Conservation (phyloP, 2,888 invertebrate genomes). For the Pachycephus smyrnensis region DNA sequence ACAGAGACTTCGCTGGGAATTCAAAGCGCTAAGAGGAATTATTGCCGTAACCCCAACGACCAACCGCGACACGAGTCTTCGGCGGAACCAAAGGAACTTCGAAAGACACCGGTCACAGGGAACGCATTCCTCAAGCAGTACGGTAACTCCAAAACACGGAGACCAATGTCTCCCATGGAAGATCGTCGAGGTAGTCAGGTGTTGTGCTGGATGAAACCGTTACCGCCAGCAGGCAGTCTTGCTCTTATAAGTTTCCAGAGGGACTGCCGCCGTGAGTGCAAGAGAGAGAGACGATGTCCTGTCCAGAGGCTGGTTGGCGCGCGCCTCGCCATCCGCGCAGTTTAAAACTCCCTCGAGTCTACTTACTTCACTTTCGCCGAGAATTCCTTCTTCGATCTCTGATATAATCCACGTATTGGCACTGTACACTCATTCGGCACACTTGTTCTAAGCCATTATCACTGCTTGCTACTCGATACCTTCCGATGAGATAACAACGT, state of each 20-base stretch:
- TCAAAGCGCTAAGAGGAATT: conserved; percentile 19
- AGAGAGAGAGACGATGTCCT: no score
- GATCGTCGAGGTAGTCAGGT: conserved; percentile 32
- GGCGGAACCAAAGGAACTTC: no score
- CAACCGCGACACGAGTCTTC: conserved; percentile 21
- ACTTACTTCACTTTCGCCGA: conserved; percentile 13
- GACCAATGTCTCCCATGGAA: background rate
- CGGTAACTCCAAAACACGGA: no score
- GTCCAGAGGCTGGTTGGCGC: no score
- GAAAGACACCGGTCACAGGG: no score
- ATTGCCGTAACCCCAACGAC: conserved; percentile 35
- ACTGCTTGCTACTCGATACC: background rate
- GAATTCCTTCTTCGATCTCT: conserved; percentile 4
- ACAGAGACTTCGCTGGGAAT: no score
- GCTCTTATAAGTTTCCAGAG: background rate
- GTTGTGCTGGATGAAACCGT: conserved; percentile 44
- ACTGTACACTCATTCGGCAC: background rate
- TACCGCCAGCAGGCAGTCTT: conserved; percentile 40
- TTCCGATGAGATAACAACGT: conserved; percentile 14
- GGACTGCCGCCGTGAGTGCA: no score
- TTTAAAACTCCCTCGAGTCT: background rate
- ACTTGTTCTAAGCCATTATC: background rate
- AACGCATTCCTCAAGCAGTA: no score
- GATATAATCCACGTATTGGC: conserved; percentile 41
- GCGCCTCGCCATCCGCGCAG: background rate